Percentiles rank a stretch among this genome's conserved stretches.
Conservation (phyloP, 2,888 invertebrate genomes). For the Microplitis manilae region DNA sequence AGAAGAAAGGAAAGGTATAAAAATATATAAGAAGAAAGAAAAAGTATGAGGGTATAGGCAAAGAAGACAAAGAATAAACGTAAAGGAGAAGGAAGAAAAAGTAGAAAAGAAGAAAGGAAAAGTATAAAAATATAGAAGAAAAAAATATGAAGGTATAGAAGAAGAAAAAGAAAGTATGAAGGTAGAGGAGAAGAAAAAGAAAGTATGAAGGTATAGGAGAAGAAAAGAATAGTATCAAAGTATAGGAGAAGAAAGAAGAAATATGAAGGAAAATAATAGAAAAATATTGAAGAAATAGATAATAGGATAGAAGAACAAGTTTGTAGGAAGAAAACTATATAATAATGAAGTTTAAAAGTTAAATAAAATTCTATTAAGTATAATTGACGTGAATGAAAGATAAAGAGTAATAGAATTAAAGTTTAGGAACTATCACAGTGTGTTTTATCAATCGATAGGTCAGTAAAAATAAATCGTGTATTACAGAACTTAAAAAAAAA, state of each 20-base stretch:
- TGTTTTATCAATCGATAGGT: conserved; percentile 10
- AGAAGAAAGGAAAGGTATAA: not conserved
- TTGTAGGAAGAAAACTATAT: not conserved
- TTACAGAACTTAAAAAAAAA: not conserved
- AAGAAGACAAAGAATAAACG: conserved; percentile 1
- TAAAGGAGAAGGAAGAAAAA: not conserved
- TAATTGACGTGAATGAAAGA: conserved; percentile 17
- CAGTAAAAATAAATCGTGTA: conserved; percentile 6
- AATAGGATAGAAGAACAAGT: conserved; percentile 18
- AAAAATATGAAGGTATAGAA: not conserved
- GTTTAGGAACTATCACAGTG: conserved; percentile 46
- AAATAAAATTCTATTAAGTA: conserved; percentile 4
- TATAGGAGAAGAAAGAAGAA: conserved; percentile 1
- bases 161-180: conserved; percentile 16
- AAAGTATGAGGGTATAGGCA: conserved; percentile 17
- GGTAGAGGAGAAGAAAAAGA: conserved; percentile 21
- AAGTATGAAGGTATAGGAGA: conserved; percentile 26
- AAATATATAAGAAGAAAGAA: not conserved
- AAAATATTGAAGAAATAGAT: conserved; percentile 5
- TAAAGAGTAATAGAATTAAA: conserved; percentile 25
- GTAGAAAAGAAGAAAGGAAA: not conserved
- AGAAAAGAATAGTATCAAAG: conserved; percentile 11
- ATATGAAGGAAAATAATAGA: conserved; percentile 12
- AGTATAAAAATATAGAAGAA: conserved; percentile 22
- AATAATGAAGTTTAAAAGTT: conserved; percentile 9